A percentile compares a stretch with the other conserved stretches of the same genome.
Conservation (phyloP, 2,888 invertebrate genomes). For the Lysandra coridon region DNA sequence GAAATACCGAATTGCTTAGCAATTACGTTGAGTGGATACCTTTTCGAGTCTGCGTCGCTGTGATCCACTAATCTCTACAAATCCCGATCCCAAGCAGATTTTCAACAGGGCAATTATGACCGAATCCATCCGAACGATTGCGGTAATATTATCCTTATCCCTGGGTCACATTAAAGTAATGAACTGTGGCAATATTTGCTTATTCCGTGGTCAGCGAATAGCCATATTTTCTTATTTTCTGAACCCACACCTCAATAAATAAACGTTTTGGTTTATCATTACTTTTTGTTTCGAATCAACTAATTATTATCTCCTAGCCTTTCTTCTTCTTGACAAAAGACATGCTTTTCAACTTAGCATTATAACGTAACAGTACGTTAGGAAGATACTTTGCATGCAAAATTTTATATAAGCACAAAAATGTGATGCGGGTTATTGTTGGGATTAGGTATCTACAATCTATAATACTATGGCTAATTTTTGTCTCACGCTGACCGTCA, state of each 20-base stretch:
- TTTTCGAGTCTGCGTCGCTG: neutral
- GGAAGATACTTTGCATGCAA: too few species aligned
- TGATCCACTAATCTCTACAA: constrained; percentile 5
- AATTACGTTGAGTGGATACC: constrained; percentile 10
- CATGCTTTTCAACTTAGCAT: too few species aligned
- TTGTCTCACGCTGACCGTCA: too few species aligned
- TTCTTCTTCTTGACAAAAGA: too few species aligned
- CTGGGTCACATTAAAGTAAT: neutral
- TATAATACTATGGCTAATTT: too few species aligned
- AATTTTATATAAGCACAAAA: too few species aligned
- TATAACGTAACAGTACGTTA: too few species aligned
- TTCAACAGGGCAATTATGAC: constrained; percentile 17
- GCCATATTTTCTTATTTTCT: neutral
- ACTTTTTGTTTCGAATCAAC: too few species aligned
- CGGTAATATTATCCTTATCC: constrained; percentile 4
- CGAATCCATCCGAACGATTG: constrained; percentile 7
- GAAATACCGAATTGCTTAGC: constrained; percentile 5
- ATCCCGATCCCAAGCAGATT: constrained; percentile 9
- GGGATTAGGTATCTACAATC: too few species aligned
- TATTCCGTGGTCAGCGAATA: neutral
- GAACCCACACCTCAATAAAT: neutral
- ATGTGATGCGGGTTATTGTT: too few species aligned
- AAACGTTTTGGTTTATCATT: too few species aligned
- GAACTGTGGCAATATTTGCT: neutral
- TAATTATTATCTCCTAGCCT: too few species aligned